Evolutionary conservation across 35 echinoderm and acorn worm species (phyloP), one percentile per base, ranked within the genome.

Genomic region (Ophiothrix spiculata): DNA sequence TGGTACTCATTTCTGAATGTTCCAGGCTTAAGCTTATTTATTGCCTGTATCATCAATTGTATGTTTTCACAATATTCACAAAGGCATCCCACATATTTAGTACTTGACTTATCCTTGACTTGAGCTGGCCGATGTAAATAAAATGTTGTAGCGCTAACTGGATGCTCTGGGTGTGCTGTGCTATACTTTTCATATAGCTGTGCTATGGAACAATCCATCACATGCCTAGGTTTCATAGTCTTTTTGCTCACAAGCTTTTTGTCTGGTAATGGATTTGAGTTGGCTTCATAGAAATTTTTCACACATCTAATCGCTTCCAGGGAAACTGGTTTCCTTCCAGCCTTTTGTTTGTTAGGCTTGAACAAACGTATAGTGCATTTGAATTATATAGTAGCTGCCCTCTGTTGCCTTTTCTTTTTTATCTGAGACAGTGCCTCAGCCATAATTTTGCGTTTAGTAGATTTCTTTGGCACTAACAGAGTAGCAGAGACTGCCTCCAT

Each of bases 21-120:
- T 60, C 64, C 74, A 34, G 39, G n/a, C 21, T 79, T 41, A n/a
- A 79, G 11, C 14, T 39, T 38, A 46, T 90, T 91, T 35, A 91
- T 40, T 2, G 60, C 35, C 32, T 87, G 19, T 0, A 91, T 39
- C 49, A 81, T 86, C 1, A 91, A 37, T 13, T 91, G 10, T 19
- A 91, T 40, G 46, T 91, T 91, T 40, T 87, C 90, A 35, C 90
- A 91, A 25, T 87, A 91, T 56, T 91, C 90, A 39, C 90, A 91
- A 4, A 91, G 33, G 76, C 84, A 91, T 32, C 90, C 90, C 15
- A 87, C 35, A 45, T 87, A 91, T 29, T 92, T 92, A 15, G 78
- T 56, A 33, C 80, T 21, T 49, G 35, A 25, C 39, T 82, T 87
- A 29, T 33, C 42, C 39, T 88, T 92, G 23, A 92, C 91, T 78